phyloP scores from a whole-genome alignment of 2,797 vertebrate species.

The Coregonus sp. region DNA sequence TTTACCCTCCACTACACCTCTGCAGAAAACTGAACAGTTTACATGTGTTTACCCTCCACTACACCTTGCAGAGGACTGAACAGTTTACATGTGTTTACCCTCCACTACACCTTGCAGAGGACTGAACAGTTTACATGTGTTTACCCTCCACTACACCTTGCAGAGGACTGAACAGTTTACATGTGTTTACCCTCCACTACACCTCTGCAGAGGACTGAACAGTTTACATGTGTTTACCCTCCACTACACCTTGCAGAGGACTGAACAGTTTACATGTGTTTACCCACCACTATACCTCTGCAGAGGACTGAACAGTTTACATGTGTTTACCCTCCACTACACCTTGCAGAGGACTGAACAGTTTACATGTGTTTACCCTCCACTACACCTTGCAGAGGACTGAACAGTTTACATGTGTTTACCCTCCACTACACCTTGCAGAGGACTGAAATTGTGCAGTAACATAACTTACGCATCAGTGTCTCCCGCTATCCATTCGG shows the following conservation, averaged over 20 bases:
- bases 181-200: neutral
- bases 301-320: neutral
- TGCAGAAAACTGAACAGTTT: neutral
- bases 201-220: neutral
- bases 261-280: neutral
- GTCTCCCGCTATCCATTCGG: accelerated
- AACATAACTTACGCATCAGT: constrained; percentile 34
- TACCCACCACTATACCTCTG: neutral
- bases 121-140: neutral
- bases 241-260: neutral
- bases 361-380: neutral
- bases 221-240: neutral
- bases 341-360: neutral
- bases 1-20: neutral
- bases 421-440: neutral
- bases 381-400: neutral
- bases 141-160: neutral
- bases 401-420: neutral
- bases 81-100: neutral
- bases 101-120: neutral
- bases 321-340: neutral
- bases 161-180: neutral
- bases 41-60: neutral
- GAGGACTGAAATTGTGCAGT: neutral
- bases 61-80: neutral